Evolutionary conservation across 1,140 invertebrate species (phyloP).

Genomic region (Aporrectodea caliginosa): DNA sequence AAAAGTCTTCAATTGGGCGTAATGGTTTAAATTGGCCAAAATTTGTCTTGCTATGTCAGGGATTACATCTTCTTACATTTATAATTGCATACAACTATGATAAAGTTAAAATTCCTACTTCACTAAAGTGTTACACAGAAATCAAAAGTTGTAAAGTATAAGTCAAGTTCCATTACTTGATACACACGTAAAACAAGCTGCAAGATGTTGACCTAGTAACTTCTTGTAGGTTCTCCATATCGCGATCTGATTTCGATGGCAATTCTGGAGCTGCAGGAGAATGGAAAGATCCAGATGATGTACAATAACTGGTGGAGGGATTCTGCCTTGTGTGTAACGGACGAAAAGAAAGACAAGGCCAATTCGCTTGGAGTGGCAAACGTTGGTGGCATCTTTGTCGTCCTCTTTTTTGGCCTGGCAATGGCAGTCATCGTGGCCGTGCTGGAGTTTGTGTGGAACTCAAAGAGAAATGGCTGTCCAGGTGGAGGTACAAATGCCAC

Average conservation of each 20-base stretch:
- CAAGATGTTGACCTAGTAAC: too few species aligned
- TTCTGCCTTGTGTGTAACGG: conserved; percentile 76
- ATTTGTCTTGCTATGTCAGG: too few species aligned
- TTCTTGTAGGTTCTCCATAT: conserved; percentile 76
- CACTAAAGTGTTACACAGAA: too few species aligned
- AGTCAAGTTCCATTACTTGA: too few species aligned
- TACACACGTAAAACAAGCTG: too few species aligned
- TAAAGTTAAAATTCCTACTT: too few species aligned
- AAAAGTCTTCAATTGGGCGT: too few species aligned
- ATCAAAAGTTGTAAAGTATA: too few species aligned
- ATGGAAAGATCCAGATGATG: conserved; percentile 82
- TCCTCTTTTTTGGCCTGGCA: conserved; percentile 83
- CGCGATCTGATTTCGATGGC: conserved; percentile 89
- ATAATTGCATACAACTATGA: too few species aligned
- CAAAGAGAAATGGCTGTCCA: conserved; percentile 82
- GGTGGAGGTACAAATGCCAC: conserved; percentile 58
- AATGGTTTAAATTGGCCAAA: too few species aligned
- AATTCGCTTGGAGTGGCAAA: conserved; percentile 90
- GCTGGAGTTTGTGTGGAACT: conserved; percentile 92
- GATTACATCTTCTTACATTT: too few species aligned
- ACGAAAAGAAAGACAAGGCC: conserved; percentile 81
- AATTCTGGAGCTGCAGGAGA: conserved; percentile 91
- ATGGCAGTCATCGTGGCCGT: conserved; percentile 87
- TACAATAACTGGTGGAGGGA: conserved; percentile 97
- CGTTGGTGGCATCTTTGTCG: conserved; percentile 92